Evolutionary conservation across 2,888 invertebrate species (phyloP), one percentile per base, ranked within the genome.

Genomic region (Pharmacophagus antenor): DNA sequence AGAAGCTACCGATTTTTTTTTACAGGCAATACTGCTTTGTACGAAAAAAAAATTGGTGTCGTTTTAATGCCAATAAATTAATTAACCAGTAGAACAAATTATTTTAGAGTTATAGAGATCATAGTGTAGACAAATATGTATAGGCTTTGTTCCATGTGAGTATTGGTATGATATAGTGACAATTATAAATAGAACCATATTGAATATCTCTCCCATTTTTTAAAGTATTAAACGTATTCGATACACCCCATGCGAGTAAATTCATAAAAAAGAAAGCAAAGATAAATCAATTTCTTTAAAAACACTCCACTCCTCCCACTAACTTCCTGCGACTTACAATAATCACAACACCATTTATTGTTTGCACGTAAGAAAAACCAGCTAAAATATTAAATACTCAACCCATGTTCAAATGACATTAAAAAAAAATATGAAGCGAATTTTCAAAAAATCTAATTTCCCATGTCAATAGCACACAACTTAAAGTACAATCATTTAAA

Each of bases 321-420:
- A 21, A 20, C n/a, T 21, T 48, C 2, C 46, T 53, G 54, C 23
- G 23, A 56, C 25, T 51, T 48, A 61, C 23, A 49, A 21, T 59
- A 44, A 20, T 48, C 54, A 51, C 54, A 53, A 59, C 53, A 48
- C 54, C 48, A 17, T 53, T n/a, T 46, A 5, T 22, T 5, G 21
- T 27, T 25, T 42, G 17, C 27, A 27, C 54, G 42, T 59, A 20
- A 42, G 58, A 54, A 59, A 59, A 54, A 59, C 42, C 58, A 59
- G 47, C 22, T 41, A 22, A 58, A 37, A n/a, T 15, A 37, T 4
- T 15, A 15, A n/a, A 15, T 3, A 0, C 37, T 15, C n/a, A 4
- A 4, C 10, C n/a, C 15, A 15, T 37, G 3, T 37, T 0, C n/a
- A 37, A 37, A 37, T 37, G n/a, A n/a, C n/a, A 37, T 15, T 37